Conservation (phyloP, 2,113 vertebrate species). For the Tupaia tana region DNA sequence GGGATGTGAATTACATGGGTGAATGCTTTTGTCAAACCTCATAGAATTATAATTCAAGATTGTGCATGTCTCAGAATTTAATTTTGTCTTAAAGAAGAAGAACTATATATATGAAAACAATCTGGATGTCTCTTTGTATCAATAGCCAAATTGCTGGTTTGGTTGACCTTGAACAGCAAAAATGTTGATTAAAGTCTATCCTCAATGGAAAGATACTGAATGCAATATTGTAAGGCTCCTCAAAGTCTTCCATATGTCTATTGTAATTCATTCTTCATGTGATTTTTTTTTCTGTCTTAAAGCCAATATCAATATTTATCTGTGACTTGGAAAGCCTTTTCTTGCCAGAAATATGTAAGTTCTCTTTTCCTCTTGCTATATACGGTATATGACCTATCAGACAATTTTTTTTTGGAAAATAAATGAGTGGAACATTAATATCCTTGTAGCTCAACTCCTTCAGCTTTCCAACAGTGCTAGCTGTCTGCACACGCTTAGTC, state of each 20-base stretch:
- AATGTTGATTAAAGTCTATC: conserved; percentile 26
- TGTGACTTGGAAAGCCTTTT: conserved; percentile 77
- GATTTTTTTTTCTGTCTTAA: conserved; percentile 71
- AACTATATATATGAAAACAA: neutral
- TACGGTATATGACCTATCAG: conserved; percentile 78
- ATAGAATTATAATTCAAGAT: conserved; percentile 13
- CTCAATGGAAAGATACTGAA: conserved; percentile 49
- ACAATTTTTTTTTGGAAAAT: conserved; percentile 79
- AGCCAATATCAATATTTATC: conserved; percentile 85
- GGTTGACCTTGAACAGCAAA: conserved; percentile 45
- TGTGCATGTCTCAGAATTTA: neutral
- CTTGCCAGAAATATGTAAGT: conserved; percentile 79
- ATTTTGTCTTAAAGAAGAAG: conserved; percentile 19
- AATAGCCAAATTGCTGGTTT: neutral
- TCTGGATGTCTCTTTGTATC: neutral
- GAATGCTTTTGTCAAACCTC: conserved; percentile 19
- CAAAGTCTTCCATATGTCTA: conserved; percentile 66
- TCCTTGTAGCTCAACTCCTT: conserved; percentile 37
- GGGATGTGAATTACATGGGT: neutral
- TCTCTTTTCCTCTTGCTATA: conserved; percentile 79
- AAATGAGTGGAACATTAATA: conserved; percentile 82
- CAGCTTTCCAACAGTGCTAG: conserved; percentile 55
- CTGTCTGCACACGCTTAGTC: conserved; percentile 39
- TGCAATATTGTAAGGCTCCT: conserved; percentile 65
- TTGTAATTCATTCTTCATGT: conserved; percentile 51